These are phyloP conservation scores for Clistopyga incitator DNA, from an alignment of 2,888 invertebrate genomes.

Conservation along the genomic window DNA sequence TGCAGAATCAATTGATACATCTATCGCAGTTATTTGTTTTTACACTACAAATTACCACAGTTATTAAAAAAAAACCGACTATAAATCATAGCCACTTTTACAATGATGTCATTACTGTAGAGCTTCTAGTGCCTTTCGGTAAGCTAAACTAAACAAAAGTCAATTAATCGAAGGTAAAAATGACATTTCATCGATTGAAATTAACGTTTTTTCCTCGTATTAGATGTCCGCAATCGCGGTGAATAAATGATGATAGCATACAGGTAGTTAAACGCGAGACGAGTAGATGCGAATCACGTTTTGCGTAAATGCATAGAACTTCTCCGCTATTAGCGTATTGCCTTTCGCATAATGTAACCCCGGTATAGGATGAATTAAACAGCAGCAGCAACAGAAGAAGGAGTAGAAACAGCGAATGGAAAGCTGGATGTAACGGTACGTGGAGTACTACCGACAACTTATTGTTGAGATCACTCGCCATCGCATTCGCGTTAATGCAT, in stretches of 20 bases:
- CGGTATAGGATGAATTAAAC: constrained; percentile 22
- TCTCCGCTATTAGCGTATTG: constrained; percentile 24
- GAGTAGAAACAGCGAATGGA: not conserved
- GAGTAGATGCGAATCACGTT: constrained; percentile 16
- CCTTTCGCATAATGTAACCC: constrained; percentile 33
- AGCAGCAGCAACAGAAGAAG: not conserved
- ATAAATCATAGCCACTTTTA: not conserved
- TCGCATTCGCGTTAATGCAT: constrained; percentile 64
- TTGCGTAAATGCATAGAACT: constrained; percentile 27
- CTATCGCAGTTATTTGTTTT: not conserved
- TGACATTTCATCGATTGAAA: constrained; percentile 1
- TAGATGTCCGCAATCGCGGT: not conserved
- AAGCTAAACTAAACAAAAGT: constrained; percentile 4
- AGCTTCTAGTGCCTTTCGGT: not conserved
- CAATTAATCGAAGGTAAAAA: constrained; percentile 8
- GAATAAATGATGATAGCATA: constrained; percentile 14
- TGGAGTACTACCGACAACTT: constrained; percentile 55
- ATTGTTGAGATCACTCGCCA: constrained; percentile 59
- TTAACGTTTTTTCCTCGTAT: not conserved
- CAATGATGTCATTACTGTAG: not conserved
- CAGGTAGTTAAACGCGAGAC: constrained; percentile 10
- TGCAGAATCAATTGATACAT: too few relatives aligned
- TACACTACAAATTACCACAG: not conserved
- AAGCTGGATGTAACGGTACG: constrained; percentile 58
- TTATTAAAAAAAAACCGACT: not conserved